Base-by-base conservation (phyloP, 2,888 invertebrate species). In the Aricia artaxerxes region DNA sequence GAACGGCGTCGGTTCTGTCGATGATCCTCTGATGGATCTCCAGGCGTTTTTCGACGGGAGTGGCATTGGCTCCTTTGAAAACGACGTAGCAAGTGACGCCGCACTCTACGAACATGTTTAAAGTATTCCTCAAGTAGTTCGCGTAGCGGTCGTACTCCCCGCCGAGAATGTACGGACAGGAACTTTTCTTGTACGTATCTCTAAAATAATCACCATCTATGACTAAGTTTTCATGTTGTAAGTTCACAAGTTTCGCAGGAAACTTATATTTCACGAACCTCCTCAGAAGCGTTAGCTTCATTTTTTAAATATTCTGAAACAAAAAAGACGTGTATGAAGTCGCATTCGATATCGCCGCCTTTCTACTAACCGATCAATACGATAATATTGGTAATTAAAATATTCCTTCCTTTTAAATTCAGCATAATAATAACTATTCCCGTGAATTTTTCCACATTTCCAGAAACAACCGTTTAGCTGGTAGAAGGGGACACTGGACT, bases 71-170 rank as follows among this genome's bases (percentile, higher is more conserved):
- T n/a, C 44, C 73, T 73, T 73, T 73, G 44, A 73, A 73, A 40
- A 73, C 40, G 9, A 73, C 40, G 40, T 73, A 44, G n/a, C 73
- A 73, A 16, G 73, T 73, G 38, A 73, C 44, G 9, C 9, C n/a
- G 40, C 40, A 7, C 16, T 73, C 73, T 38, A 73, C 24, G n/a
- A 73, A 73, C 38, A 38, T 40, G 9, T 44, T 73, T 44, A 73
- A 7, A n/a, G 73, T 73, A n/a, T 38, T 16, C n/a, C 40, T 73
- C 73, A 73, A 44, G 44, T 73, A 73, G n/a, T 11, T n/a, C 9
- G 73, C 73, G n/a, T n/a, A 73, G 13, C 73, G 38, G n/a, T 73
- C 73, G 44, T 73, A 73, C n/a, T 73, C 73, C 5, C 73, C 73
- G 44, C 73, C 73, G 40, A 44, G 44, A n/a, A 73, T 73, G 40